Evolutionary conservation across 2,113 vertebrate species (phyloP), one percentile per base, ranked within the genome.

Genomic region (Recurvirostra avosetta): DNA sequence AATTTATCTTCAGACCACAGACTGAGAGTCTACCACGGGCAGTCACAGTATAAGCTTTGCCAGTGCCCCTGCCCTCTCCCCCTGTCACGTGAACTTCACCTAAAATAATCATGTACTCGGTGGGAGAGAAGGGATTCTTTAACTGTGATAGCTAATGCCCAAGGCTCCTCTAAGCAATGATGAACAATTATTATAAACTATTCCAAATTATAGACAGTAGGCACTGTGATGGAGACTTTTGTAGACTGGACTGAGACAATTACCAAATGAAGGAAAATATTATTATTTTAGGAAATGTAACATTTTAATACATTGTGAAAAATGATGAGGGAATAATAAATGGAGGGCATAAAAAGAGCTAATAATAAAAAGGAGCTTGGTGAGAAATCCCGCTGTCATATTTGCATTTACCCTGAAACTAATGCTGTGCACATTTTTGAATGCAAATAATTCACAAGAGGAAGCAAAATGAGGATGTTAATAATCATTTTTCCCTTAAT

Each of bases 381-480:
- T 98, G 98, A 98, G 98, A 98, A 98, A 97, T 98, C 98, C 98
- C 72, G 97, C 98, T 98, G 98, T 98, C 98, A 94, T 98, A 98
- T 98, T 98, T 98, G 98, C 98, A 98, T 98, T 98, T 98, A 98
- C 97, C 97, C 98, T 98, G 98, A 98, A 98, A 98, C 97, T 97
- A 98, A 98, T 98, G 97, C 96, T 93, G 30, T 98, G 97, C 98
- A 98, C 98, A 98, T 98, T 98, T 98, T 97, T 94, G 96, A 98
- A 98, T 98, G 97, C 98, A 98, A 98, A 98, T 98, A 98, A 98
- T 98, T 98, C 98, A 98, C 97, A 40, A 98, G 98, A 98, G 98
- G 97, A 98, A 98, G 98, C 97, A 98, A 98, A 98, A 98, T 97
- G 97, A 98, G 97, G 97, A 97, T 97, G 97, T 98, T 98, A 97